Evolutionary conservation across 30 jellyfish, hydroid and myxozoan genomes (phyloP).

Genomic region (Chrysaora quinquecirrha): DNA sequence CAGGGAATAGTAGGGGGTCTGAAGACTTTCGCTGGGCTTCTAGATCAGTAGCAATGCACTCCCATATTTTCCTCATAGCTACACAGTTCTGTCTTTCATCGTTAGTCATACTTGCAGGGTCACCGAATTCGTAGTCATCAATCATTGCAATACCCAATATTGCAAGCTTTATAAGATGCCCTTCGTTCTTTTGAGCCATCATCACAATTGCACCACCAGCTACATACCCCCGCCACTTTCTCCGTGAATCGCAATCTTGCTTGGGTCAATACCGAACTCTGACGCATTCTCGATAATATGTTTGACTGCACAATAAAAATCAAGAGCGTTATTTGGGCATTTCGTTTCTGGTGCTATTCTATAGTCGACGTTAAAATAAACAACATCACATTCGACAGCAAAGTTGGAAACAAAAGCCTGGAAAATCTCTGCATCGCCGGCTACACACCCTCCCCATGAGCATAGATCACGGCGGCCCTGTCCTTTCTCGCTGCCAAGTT

Average conservation of each 20-base stretch:
- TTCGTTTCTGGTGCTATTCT: constrained; percentile 66
- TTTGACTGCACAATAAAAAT: constrained; percentile 48
- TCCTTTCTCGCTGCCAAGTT: background rate
- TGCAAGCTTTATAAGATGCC: constrained; percentile 31
- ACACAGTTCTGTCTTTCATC: constrained; percentile 11
- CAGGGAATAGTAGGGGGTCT: constrained; percentile 67
- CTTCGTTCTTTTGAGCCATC: constrained; percentile 51
- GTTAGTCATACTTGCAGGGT: constrained; percentile 43
- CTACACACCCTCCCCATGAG: constrained; percentile 52
- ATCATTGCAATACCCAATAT: constrained; percentile 35
- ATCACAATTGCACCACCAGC: constrained; percentile 42
- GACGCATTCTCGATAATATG: constrained; percentile 38
- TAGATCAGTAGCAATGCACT: constrained; percentile 32
- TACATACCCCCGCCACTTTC: constrained; percentile 70
- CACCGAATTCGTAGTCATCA: constrained; percentile 44
- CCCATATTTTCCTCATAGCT: constrained; percentile 25
- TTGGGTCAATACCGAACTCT: constrained; percentile 37
- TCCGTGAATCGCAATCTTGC: constrained; percentile 46
- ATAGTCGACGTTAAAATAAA: constrained; percentile 42
- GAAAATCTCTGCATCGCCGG: constrained; percentile 37
- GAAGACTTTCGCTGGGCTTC: constrained; percentile 28
- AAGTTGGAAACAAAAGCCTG: constrained; percentile 14
- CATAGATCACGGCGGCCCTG: constrained; percentile 57
- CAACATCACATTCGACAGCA: constrained; percentile 22
- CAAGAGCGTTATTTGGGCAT: constrained; percentile 57